Conservation (phyloP, 2,113 vertebrate species). For the Stegastes partitus region DNA sequence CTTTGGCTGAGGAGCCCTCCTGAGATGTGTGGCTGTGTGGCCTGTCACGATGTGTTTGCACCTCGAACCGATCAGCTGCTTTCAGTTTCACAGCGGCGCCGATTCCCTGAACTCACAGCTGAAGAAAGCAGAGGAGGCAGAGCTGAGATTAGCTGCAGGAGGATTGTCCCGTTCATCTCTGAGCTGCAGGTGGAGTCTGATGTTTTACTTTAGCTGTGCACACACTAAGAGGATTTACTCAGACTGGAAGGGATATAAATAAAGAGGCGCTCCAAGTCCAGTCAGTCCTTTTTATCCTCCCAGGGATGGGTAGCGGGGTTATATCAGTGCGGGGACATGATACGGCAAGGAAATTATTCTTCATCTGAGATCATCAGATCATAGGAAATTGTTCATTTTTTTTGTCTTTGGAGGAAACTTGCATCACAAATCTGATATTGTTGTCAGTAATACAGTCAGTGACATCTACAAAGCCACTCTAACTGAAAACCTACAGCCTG, state of each 20-base stretch:
- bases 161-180: conserved; percentile 33
- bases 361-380: too few relatives aligned
- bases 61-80: background rate
- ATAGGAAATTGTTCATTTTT: too few relatives aligned
- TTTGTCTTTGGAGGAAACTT: too few relatives aligned
- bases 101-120: conserved; percentile 2
- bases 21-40: too few relatives aligned
- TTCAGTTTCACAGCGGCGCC: background rate
- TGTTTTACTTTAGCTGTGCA: conserved; percentile 62
- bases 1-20: too few relatives aligned
- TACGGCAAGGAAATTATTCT: background rate
- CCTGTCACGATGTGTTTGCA: background rate
- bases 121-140: conserved; percentile 10
- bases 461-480: too few relatives aligned
- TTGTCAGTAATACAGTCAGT: too few relatives aligned
- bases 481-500: too few relatives aligned
- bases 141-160: conserved; percentile 58
- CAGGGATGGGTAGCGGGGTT: too few relatives aligned
- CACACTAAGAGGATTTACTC: conserved; percentile 69
- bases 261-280: conserved; percentile 10
- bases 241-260: conserved; percentile 59
- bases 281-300: background rate
- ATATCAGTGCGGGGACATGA: too few relatives aligned
- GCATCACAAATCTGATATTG: too few relatives aligned
- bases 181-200: conserved; percentile 48